Base-by-base conservation (phyloP, 1,140 invertebrate genomes). In the Drosophila sproati region DNA sequence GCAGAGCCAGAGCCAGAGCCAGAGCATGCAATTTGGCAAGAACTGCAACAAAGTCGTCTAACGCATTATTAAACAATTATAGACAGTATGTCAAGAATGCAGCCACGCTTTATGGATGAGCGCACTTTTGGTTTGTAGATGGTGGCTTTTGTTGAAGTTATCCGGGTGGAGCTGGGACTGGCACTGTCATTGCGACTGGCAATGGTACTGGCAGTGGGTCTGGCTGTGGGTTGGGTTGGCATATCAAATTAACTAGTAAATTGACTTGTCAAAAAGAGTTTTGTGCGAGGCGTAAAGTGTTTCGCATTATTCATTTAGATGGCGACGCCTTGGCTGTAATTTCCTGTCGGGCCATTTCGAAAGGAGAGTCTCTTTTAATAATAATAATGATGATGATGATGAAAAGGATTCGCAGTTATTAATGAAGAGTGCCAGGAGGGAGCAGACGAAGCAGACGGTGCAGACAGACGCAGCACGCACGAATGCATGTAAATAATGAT, bases 221-320 rank as follows among this genome's bases (percentile, higher is more conserved):
- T 6, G 31, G 37, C 2, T 39, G 37, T 64, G 55, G 32, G 32
- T 12, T 66, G 50, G n/a, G 12, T 37, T 57, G 77, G 79, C 82
- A 86, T 77, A 86, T 87, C 78, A 90, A 90, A 86, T 90, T 82
- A 90, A 86, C 87, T 80, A 76, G 71, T 79, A 82, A 90, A 90
- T 90, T 87, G 87, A 90, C 80, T 90, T 90, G 87, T 91, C 79
- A 78, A 80, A 90, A 73, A 52, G 70, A 54, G 39, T 57, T 68
- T 67, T 51, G 39, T 60, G 12, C 6, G 12, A n/a, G 12, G 31
- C 32, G 54, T 31, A 51, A 51, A 71, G 60, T 64, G 69, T 43
- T 56, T 64, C 39, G 3, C 69, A 71, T 64, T 63, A 71, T 64
- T 56, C 60, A 71, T 48, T 29, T 37, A 29, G 47, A 10, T 37